Percentiles rank a stretch among this genome's conserved stretches.
Conservation (phyloP, 2,888 invertebrate species). For the Coenonympha arcania region DNA sequence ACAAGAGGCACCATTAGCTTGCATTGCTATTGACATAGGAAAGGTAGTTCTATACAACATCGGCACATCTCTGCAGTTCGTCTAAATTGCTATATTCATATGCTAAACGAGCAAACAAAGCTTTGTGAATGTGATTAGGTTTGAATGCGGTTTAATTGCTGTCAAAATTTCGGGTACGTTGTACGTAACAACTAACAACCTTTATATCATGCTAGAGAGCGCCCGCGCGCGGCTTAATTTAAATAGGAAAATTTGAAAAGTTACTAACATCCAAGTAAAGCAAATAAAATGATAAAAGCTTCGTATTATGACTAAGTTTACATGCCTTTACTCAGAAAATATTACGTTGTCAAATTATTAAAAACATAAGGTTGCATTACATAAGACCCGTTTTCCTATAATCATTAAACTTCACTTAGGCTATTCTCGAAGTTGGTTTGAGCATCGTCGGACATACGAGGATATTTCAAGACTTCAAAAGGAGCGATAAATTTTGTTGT, state of each 20-base stretch:
- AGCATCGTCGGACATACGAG: not conserved
- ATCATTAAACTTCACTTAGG: not conserved
- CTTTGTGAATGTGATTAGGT: not conserved
- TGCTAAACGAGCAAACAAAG: not conserved
- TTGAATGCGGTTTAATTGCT: not conserved
- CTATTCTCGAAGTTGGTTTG: not conserved
- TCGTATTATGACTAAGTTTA: no score
- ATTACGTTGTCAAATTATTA: no score
- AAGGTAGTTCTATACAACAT: not conserved
- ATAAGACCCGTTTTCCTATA: not conserved
- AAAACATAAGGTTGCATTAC: not conserved
- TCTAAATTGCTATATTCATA: slow-evolving; percentile 3
- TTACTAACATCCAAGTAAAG: no score
- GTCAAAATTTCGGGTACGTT: no score
- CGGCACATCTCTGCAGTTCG: not conserved
- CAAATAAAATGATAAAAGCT: no score
- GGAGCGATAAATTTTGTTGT: slow-evolving; percentile 24
- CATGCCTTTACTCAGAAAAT: no score
- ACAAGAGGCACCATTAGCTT: not conserved
- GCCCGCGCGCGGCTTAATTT: no score
- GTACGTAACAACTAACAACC: not conserved
- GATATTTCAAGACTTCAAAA: slow-evolving; percentile 29
- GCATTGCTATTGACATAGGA: not conserved
- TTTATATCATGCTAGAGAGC: no score
- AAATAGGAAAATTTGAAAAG: no score